Base-by-base conservation (phyloP, 1,140 invertebrate genomes). In the Rhynchophorus ferrugineus region DNA sequence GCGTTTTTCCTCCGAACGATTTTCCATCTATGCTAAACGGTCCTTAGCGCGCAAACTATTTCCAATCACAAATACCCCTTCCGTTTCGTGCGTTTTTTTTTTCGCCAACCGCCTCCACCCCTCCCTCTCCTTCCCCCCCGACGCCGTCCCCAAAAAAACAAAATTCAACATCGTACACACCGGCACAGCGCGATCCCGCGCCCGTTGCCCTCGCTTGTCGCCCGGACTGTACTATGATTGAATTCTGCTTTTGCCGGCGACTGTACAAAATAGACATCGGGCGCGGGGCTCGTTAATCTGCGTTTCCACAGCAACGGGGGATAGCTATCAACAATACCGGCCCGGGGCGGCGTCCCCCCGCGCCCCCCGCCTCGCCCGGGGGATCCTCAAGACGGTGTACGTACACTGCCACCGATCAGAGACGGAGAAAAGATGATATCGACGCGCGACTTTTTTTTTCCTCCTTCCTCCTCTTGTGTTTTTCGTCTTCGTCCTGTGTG, bases 181-280 rank as follows among this genome's bases (percentile, higher is more conserved):
- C 5, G 3, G 36, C 34, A 47, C 19, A 54, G 37, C 44, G 21
- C 17, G 41, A 16, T 3, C n/a, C 56, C 42, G 54, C 60, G 58
- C 58, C 56, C 58, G 50, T 21, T 24, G 45, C 58, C 24, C 24
- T 29, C 24, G 50, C 52, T 58, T 49, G 11, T 7, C 34, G 9
- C 14, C 33, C 47, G 17, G 64, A 67, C 48, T 69, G 65, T 69
- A 69, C 67, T 56, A 67, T 69, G 67, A 69, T 69, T 69, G 67
- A 66, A 67, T 66, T 62, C 55, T 51, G 56, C 47, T 66, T 63
- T 44, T 58, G 45, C 13, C 58, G 18, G 33, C 16, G 60, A 58
- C 56, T 69, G 67, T 69, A 69, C 63, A 69, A 68, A 69, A 69
- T 68, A 69, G 67, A 69, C 67, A 68, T 69, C 66, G 67, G 66